Base-by-base conservation (phyloP, 2,113 vertebrate species). In the Microcebus griseorufus region DNA sequence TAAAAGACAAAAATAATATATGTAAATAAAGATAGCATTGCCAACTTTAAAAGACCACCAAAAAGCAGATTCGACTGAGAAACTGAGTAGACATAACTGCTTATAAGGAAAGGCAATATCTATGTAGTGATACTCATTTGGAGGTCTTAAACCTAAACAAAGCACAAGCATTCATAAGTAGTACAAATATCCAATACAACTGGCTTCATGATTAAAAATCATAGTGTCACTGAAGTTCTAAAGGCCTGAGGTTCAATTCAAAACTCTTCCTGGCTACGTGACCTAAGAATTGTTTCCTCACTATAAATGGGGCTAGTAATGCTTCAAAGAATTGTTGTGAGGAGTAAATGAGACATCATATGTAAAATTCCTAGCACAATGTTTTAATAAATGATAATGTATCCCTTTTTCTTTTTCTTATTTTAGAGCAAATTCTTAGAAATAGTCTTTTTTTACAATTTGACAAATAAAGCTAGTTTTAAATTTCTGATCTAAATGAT, bases 381-480 rank as follows among this genome's bases (percentile, higher is more conserved):
- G 20, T 11, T 92, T 92, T 94, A 67, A 64, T 65, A 93, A 48
- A 76, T 88, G 29, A 48, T 69, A 93, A 1, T 86, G 2, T 67
- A 78, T 53, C 39, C 64, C 27, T 90, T 85, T 79, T 29, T 70
- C 70, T 91, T 87, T 92, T 92, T 70, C 53, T 94, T 84, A 92
- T 87, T 94, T 91, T 72, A 88, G 58, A 86, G 20, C 25, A 81
- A 85, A 95, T 67, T 93, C 53, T 96, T 94, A 6, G 25, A 83
- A 95, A 34, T 20, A 76, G 48, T 65, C 32, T 42, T 96, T 70
- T 3, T 3, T 67, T 90, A 95, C 20, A 90, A 84, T 64, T 2
- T 92, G 55, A 95, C 39, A 94, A 96, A 93, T 34, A 10, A 1
- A 93, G 6, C 20, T 69, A 83, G 6, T 58, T 84, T 75, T 94